Evolutionary conservation across 2,797 vertebrate species (phyloP).

Genomic region (Cyclopterus lumpus): DNA sequence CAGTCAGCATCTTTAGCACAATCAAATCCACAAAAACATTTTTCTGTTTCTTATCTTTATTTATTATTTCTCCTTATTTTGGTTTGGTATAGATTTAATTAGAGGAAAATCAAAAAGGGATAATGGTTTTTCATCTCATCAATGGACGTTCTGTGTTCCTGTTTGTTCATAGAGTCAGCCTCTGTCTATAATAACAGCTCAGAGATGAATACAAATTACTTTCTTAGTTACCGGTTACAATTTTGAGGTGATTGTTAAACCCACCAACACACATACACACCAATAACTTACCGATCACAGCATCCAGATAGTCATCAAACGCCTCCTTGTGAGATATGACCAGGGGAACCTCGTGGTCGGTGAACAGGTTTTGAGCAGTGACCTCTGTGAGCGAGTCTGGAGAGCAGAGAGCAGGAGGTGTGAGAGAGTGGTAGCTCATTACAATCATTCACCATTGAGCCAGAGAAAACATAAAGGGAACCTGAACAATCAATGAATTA

Average conservation of each 20-base stretch:
- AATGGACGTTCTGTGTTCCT: neutral
- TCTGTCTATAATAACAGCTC: neutral
- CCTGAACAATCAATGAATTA: neutral
- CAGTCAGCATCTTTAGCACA: neutral
- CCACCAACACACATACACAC: neutral
- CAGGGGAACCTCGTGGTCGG: slow-evolving; percentile 88
- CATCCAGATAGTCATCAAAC: slow-evolving; percentile 89
- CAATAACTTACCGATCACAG: slow-evolving; percentile 89
- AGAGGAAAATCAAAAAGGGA: neutral
- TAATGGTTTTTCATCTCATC: neutral
- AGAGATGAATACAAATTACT: neutral
- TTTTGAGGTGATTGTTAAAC: neutral
- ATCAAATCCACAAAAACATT: neutral
- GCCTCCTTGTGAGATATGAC: slow-evolving; percentile 85
- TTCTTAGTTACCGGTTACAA: neutral
- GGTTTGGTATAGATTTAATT: neutral
- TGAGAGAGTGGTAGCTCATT: slow-evolving; percentile 56
- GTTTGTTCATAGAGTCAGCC: neutral
- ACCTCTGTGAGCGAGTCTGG: slow-evolving; percentile 91
- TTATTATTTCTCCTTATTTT: neutral
- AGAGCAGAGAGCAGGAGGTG: slow-evolving; percentile 48
- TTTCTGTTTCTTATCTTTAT: neutral
- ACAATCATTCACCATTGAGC: slow-evolving; percentile 53
- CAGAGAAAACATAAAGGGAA: slow-evolving; percentile 7
- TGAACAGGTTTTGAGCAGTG: slow-evolving; percentile 90